These are phyloP conservation scores for Brachionus plicatilis DNA, from an alignment of 1,140 invertebrate species.

Conservation along the genomic window DNA sequence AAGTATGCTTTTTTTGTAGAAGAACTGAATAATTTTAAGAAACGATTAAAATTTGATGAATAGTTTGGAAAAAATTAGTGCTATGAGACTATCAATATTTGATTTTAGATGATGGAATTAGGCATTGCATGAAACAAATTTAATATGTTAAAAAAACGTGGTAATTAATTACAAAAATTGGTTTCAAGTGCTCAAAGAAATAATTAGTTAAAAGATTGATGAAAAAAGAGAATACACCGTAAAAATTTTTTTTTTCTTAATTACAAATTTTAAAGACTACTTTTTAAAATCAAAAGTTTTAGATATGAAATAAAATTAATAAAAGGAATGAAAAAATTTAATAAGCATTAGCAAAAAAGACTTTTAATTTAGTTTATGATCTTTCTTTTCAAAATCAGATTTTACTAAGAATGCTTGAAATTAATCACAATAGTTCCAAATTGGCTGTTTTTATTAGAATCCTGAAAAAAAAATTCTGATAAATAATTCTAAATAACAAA, in stretches of 20 bases:
- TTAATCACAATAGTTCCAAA: neutral
- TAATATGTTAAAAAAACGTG: neutral
- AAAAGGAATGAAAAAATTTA: neutral
- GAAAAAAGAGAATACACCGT: neutral
- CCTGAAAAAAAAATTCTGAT: neutral
- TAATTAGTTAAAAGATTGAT: neutral
- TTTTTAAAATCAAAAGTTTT: neutral
- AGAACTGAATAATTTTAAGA: neutral
- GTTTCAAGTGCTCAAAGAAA: neutral
- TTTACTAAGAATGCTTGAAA: neutral
- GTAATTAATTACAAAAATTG: neutral
- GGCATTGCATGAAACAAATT: neutral
- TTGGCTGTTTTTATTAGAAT: neutral
- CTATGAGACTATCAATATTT: neutral
- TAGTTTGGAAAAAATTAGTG: neutral
- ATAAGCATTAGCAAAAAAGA: neutral
- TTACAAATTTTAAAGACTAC: too few species aligned
- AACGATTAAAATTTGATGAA: neutral
- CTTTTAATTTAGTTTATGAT: neutral
- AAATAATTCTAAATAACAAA: neutral
- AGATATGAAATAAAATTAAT: neutral
- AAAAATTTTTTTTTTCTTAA: neutral
- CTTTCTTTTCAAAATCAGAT: neutral
- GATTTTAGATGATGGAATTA: neutral
- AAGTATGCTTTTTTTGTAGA: constrained; percentile 6